Evolutionary conservation across 2,113 vertebrate species (phyloP).

Genomic region (Crocuta crocuta): DNA sequence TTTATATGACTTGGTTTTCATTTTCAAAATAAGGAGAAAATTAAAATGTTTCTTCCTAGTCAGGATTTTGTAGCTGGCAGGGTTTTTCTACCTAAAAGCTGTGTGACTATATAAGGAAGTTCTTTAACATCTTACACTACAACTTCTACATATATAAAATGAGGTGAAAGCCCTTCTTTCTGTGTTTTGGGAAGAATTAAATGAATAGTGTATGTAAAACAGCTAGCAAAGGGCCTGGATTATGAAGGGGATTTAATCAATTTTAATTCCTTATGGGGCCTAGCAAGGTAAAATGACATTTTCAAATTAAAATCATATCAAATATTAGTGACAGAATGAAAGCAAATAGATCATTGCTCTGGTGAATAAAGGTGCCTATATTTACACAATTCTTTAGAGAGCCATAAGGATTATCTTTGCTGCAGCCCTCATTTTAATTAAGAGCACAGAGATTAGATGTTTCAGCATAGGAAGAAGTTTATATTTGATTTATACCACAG

Average conservation of each 20-base stretch:
- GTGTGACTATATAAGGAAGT: neutral
- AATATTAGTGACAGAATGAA: slow-evolving; percentile 49
- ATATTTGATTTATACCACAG: slow-evolving; percentile 67
- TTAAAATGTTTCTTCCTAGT: neutral
- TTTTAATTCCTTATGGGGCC: slow-evolving; percentile 1
- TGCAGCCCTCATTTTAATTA: slow-evolving; percentile 64
- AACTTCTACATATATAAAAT: slow-evolving; percentile 12
- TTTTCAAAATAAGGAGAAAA: slow-evolving; percentile 16
- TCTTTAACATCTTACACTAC: neutral
- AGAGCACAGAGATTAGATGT: slow-evolving; percentile 28
- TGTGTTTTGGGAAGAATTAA: neutral
- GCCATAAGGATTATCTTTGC: slow-evolving; percentile 39
- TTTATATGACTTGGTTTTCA: neutral
- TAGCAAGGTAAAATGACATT: slow-evolving; percentile 35
- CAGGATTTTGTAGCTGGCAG: neutral
- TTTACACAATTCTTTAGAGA: slow-evolving; percentile 48
- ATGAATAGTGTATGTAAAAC: neutral
- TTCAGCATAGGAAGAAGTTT: slow-evolving; percentile 41
- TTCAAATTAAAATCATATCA: slow-evolving; percentile 62
- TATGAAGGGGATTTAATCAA: slow-evolving; percentile 48
- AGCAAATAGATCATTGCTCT: slow-evolving; percentile 62
- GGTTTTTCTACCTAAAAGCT: slow-evolving; percentile 19
- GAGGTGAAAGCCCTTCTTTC: neutral
- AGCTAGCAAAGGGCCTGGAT: slow-evolving; percentile 11
- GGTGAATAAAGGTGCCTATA: slow-evolving; percentile 41